Evolutionary conservation across 2,113 vertebrate species (phyloP), one percentile per base, ranked within the genome.

Genomic region (Lepus timidus): DNA sequence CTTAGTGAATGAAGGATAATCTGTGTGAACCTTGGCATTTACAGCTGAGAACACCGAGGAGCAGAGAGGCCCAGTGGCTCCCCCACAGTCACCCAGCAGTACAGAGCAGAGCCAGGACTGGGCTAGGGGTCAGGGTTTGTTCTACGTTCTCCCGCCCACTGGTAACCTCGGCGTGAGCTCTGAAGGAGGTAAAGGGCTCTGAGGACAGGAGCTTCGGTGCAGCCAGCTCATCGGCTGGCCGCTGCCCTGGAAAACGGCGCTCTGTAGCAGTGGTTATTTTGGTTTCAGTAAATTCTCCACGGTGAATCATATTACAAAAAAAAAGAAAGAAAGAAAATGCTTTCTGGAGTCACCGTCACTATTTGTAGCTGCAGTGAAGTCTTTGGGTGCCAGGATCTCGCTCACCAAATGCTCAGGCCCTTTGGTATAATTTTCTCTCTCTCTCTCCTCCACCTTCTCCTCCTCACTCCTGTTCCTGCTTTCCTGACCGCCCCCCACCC

Each of bases 1-100:
- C 44, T 44, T 80, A 81, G 55, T 90, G 61, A 80, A 25, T 73
- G 80, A 29, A 51, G 49, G 90, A 82, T 58, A 78, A 85, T 85
- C 70, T 31, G 29, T 52, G 33, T 81, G 39, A 52, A 93, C 23
- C 23, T 95, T 78, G 29, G 9, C 49, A 9, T 91, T 89, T 91
- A 95, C 23, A 88, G 51, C 83, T 51, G 33, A 73, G 89, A 79
- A 91, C 62, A 55, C 20, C 70, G 19, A 83, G 74, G 49, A 33
- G 55, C 83, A 51, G 27, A 85, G 68, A 79, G 49, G 36, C 39
- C 76, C 31, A 79, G 23, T n/a, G 65, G 52, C 39, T 90, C 83
- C 31, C 64, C 20, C 31, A 33, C 33, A 71, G 49, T 68, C 71
- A 75, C 74, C 67, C 58, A 52, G 23, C 29, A 44, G 25, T 82